Evolutionary conservation across 2,888 invertebrate species (phyloP).

Genomic region (Teleogryllus oceanicus): DNA sequence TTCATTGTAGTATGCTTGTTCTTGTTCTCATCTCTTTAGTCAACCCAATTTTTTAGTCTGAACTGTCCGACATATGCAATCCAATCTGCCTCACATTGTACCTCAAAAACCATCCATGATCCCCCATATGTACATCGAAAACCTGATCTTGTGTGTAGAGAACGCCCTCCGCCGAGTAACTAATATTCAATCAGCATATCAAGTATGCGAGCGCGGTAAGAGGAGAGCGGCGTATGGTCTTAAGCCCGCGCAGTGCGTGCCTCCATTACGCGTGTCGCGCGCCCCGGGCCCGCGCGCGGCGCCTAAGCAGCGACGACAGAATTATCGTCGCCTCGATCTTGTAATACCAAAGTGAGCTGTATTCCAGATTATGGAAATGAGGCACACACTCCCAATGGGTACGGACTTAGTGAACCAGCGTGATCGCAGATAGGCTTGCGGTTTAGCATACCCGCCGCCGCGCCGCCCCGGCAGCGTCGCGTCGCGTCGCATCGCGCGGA

Average conservation of each 20-base stretch:
- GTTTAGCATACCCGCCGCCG: not conserved
- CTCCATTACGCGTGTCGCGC: not conserved
- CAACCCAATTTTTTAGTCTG: too few relatives aligned
- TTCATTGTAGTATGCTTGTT: too few relatives aligned
- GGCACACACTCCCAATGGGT: not conserved
- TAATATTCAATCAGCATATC: conserved; percentile 18
- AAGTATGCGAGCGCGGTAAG: not conserved
- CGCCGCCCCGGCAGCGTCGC: too few relatives aligned
- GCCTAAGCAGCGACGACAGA: conserved; percentile 18
- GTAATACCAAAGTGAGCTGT: conserved; percentile 9
- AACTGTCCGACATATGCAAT: too few relatives aligned
- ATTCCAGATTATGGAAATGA: conserved; percentile 1
- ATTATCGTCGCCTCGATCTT: conserved; percentile 18
- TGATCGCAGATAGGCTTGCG: conserved; percentile 18
- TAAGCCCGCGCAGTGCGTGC: too few relatives aligned
- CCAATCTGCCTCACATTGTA: too few relatives aligned
- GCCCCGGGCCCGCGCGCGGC: not conserved
- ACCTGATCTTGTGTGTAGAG: too few relatives aligned
- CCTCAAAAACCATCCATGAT: too few relatives aligned
- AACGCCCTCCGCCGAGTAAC: not conserved
- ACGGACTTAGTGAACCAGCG: conserved; percentile 18
- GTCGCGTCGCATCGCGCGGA: not conserved
- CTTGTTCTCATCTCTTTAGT: too few relatives aligned
- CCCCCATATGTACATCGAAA: too few relatives aligned
- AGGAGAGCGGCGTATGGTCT: not conserved